Conservation (phyloP, 2,888 invertebrate species). For the Stegana nigrithorax region DNA sequence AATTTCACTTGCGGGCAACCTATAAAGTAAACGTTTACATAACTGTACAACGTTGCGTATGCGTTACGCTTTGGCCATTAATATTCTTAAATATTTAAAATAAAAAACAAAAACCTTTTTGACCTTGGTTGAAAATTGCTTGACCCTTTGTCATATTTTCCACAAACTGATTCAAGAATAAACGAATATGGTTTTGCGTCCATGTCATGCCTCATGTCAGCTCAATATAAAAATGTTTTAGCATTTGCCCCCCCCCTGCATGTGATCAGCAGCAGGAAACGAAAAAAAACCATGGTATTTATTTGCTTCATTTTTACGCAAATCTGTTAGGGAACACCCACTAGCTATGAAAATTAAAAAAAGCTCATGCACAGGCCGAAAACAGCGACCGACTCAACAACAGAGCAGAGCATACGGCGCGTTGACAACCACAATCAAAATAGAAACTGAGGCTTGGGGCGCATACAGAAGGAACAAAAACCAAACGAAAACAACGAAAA, state of each 20-base stretch:
- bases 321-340: slow-evolving; percentile 39
- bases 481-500: slow-evolving; percentile 25
- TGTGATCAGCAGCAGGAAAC: background rate
- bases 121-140: too few species aligned
- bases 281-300: too few species aligned
- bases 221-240: slow-evolving; percentile 39
- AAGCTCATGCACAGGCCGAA: slow-evolving; percentile 28
- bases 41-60: too few species aligned
- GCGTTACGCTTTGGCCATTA: background rate
- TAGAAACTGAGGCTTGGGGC: slow-evolving; percentile 25
- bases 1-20: background rate
- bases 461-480: too few species aligned
- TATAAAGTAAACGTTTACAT: background rate
- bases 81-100: too few species aligned
- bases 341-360: slow-evolving; percentile 48
- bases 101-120: too few species aligned
- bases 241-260: background rate
- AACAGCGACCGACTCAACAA: background rate
- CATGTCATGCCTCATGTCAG: slow-evolving; percentile 15
- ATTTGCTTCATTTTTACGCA: background rate
- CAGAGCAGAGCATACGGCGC: slow-evolving; percentile 22
- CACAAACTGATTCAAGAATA: too few species aligned
- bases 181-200: slow-evolving; percentile 14
- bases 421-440: slow-evolving; percentile 57
- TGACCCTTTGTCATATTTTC: too few species aligned